Percentiles rank a stretch among this genome's conserved stretches.
These are phyloP conservation scores for Myotis daubentonii DNA, from an alignment of 2,797 vertebrate species.

Conservation along the genomic window DNA sequence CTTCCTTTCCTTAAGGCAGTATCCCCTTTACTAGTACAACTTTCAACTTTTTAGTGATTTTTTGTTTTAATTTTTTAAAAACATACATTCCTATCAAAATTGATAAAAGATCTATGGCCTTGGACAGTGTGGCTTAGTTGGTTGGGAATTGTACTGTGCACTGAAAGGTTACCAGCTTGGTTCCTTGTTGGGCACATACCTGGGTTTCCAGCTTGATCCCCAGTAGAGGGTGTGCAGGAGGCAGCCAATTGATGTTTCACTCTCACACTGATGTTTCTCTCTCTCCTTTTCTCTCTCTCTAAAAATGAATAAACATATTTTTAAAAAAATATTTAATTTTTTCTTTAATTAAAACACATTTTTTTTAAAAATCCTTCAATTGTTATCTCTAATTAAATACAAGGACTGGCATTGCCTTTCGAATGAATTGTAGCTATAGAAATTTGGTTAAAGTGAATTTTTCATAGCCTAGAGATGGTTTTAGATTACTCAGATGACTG, in stretches of 20 bases:
- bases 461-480: slow-evolving; percentile 10
- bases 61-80: slow-evolving; percentile 9
- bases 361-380: slow-evolving; percentile 18
- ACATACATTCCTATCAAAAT: neutral
- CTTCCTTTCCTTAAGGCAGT: neutral
- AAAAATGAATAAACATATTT: neutral
- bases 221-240: neutral
- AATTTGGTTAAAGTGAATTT: slow-evolving; percentile 15
- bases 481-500: neutral
- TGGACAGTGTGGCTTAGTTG: neutral
- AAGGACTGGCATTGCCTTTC: neutral
- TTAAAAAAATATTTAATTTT: neutral
- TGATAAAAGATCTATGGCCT: neutral
- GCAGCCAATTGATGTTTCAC: neutral
- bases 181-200: neutral
- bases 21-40: neutral
- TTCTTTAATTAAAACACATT: neutral
- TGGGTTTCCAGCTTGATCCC: neutral
- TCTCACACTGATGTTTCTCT: neutral
- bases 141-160: neutral
- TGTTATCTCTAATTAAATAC: neutral
- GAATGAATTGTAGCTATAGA: neutral
- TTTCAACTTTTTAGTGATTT: neutral
- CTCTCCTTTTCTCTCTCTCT: neutral
- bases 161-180: neutral